A percentile compares a stretch with the other conserved stretches of the same genome.
Evolutionary conservation across 2,797 vertebrate species (phyloP).

Genomic region (Gallinago solitaria): DNA sequence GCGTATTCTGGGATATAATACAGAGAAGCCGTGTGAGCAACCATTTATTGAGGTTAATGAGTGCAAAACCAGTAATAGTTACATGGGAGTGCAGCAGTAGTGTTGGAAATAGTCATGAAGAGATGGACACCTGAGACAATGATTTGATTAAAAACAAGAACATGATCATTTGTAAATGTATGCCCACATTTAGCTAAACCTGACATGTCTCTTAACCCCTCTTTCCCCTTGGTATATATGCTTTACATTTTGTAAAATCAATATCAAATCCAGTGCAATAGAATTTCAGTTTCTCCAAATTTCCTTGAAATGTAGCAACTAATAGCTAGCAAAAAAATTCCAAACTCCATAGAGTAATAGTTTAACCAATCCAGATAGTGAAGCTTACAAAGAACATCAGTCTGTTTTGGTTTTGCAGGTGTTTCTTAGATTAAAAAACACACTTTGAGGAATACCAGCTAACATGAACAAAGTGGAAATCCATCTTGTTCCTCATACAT

Average conservation of each 20-base stretch:
- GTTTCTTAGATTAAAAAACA: background rate
- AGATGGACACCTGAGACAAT: background rate
- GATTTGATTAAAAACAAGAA: background rate
- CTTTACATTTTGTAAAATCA: background rate
- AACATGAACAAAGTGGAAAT: background rate
- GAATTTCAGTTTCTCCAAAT: background rate
- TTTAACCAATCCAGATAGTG: background rate
- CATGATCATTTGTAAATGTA: accelerated
- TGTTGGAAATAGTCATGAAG: background rate
- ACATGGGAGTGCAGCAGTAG: background rate
- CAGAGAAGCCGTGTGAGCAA: slow-evolving; percentile 5
- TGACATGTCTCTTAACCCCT: background rate
- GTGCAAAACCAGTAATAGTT: background rate
- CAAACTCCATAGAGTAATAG: background rate
- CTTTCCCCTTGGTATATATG: background rate
- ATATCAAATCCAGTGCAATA: background rate
- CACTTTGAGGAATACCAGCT: background rate
- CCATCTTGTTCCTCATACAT: background rate
- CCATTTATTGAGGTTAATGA: slow-evolving; percentile 40
- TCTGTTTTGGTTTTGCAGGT: background rate
- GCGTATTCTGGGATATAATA: slow-evolving; percentile 36
- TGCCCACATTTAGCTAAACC: background rate
- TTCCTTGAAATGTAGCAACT: background rate
- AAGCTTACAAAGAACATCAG: background rate
- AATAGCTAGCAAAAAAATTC: background rate